These are phyloP conservation scores for Lucinisca nassula DNA, from an alignment of 2,888 invertebrate genomes.

Conservation along the genomic window DNA sequence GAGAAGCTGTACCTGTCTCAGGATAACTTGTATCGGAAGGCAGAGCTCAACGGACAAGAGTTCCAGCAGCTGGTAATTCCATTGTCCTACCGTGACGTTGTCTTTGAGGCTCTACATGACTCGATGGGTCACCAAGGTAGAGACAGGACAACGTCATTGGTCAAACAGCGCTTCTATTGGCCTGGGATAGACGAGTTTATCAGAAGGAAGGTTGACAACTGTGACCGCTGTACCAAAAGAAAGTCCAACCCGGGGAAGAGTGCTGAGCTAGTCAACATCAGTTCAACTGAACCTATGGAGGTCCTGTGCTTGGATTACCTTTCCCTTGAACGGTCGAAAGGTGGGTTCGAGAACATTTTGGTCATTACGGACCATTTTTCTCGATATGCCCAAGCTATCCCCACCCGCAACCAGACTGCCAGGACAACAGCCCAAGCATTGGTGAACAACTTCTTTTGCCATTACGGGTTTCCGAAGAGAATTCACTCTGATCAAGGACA, in stretches of 20 bases:
- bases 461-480: too few species aligned
- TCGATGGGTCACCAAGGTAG: too few species aligned
- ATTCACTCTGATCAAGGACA: neutral
- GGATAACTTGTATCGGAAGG: too few species aligned
- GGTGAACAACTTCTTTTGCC: too few species aligned
- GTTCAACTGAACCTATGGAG: neutral
- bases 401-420: neutral
- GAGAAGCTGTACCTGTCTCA: too few species aligned
- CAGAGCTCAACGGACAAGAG: too few species aligned
- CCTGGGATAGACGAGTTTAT: conserved; percentile 15
- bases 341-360: neutral
- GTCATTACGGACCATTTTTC: neutral
- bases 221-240: neutral
- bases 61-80: too few species aligned
- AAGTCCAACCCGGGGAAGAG: neutral
- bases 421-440: neutral
- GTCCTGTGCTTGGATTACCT: neutral
- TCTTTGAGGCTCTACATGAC: too few species aligned
- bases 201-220: neutral
- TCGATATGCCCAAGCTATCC: neutral
- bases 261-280: neutral
- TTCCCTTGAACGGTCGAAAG: neutral
- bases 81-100: too few species aligned
- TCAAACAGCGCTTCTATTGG: conserved; percentile 3
- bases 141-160: neutral